Evolutionary conservation across 2,888 invertebrate genomes (phyloP), one percentile per base, ranked within the genome.

Genomic region (Pyrrhia umbra): DNA sequence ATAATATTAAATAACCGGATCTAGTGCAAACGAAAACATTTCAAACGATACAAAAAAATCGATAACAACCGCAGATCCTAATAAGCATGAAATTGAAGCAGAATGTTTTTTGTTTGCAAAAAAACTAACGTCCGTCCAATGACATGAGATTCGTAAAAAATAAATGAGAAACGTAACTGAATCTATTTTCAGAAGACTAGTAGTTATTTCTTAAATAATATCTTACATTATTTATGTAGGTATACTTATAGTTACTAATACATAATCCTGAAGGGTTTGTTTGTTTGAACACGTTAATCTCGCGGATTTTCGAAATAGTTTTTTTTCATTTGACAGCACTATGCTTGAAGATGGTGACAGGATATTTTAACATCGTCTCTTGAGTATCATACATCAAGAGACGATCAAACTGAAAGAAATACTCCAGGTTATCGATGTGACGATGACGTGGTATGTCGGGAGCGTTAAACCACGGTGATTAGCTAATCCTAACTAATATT

Each of bases 111-210:
- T 43, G 45, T 34, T 6, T n/a, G 15, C 20, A 4, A 45, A 61
- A 64, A 64, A 60, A 40, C 9, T 3, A 4, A n/a, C 25, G 1
- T 46, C 50, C 51, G 72, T 63, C 18, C 68, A 63, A 18, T 68
- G 72, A 56, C 68, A 55, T 55, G 47, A 15, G 25, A 25, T 21
- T 34, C 34, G 23, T 25, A 73, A 73, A 73, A 73, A 73, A 73
- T 25, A 13, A 71, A 71, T 58, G 37, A 63, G 42, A 51, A 45
- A 64, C 43, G 58, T 23, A 54, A 27, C 52, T 10, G 15, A 37
- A 2, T 23, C 20, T 15, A 16, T 34, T 16, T 34, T 39, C 20
- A 45, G 10, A 9, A 20, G 27, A 21, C n/a, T 16, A 27, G 43
- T 25, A 34, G 13, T 67, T 54, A 39, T 50, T 4, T 42, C 6